Evolutionary conservation across 2,888 invertebrate species (phyloP), one percentile per base, ranked within the genome.

Genomic region (Drymonia ruficornis): DNA sequence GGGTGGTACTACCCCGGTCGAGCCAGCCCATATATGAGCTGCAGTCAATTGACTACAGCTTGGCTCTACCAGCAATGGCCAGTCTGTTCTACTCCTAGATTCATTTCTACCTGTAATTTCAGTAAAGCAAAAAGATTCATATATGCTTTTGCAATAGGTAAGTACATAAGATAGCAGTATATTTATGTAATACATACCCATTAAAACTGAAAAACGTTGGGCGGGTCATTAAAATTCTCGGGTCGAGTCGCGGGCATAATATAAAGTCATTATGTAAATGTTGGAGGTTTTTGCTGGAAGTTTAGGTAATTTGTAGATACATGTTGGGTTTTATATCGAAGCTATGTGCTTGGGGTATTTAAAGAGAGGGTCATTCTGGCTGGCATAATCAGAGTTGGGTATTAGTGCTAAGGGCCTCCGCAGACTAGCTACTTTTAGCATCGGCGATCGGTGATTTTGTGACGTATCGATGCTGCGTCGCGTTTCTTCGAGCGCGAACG

Each of bases 231-330:
- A 87, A 89, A 86, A 91, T 91, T 87, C 89, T 70, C 80, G 71
- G 73, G 76, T 77, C 82, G 81, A 76, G 73, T 53, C 80, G 69
- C 75, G 74, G 75, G 81, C 86, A 86, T 86, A 87, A 89, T 87
- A 91, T 91, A 87, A 89, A 91, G 90, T 89, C 86, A 90, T 91
- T 91, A 91, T 90, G 90, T 81, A 90, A 90, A 91, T 90, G 80
- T 66, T 64, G 58, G 74, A 80, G 67, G 79, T 82, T 89, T 88
- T 84, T 85, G 79, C 78, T 72, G 72, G 78, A 84, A 84, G 82
- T 87, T 89, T 84, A 86, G 86, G 82, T 87, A 84, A 86, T 90
- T 87, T 87, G 79, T 72, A 67, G 72, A 74, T 71, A 73, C 63
- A 66, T 34, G 66, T 63, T 66, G 56, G 56, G 57, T 76, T 74